phyloP scores from a whole-genome alignment of 2,888 invertebrate species.

The Netelia inedita region DNA sequence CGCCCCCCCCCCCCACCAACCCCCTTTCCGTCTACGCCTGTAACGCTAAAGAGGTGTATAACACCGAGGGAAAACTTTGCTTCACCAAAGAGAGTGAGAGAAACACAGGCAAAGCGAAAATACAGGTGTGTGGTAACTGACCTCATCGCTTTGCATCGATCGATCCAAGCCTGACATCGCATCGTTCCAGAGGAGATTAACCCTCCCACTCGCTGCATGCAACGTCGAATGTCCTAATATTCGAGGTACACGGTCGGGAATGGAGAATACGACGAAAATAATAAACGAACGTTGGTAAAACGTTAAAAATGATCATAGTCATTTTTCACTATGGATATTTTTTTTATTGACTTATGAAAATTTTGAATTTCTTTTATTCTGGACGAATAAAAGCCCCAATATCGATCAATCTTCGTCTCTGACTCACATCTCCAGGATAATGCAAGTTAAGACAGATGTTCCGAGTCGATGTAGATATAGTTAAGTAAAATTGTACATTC shows the following conservation, averaged over 20 bases:
- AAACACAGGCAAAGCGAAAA: slow-evolving; percentile 28
- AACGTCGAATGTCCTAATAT: slow-evolving; percentile 45
- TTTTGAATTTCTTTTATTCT: too few relatives aligned
- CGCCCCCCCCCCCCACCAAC: slow-evolving; percentile 6
- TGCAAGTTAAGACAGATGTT: too few relatives aligned
- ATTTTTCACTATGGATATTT: neutral
- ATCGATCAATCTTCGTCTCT: too few relatives aligned
- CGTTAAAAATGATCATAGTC: too few relatives aligned
- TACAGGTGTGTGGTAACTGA: slow-evolving; percentile 59
- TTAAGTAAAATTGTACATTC: neutral
- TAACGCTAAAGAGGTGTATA: slow-evolving; percentile 55
- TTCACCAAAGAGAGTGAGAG: slow-evolving; percentile 11
- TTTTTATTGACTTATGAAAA: neutral
- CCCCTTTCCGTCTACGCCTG: neutral
- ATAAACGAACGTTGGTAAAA: neutral
- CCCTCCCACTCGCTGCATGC: slow-evolving; percentile 41
- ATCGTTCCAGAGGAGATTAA: slow-evolving; percentile 45
- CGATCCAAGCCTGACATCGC: slow-evolving; percentile 56
- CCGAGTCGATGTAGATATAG: too few relatives aligned
- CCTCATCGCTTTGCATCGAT: slow-evolving; percentile 56
- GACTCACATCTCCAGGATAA: too few relatives aligned
- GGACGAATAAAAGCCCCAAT: too few relatives aligned
- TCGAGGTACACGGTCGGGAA: neutral
- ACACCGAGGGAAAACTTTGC: slow-evolving; percentile 37
- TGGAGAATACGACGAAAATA: neutral